Percentiles rank a stretch among this genome's conserved stretches.
phyloP scores from a whole-genome alignment of 2,888 invertebrate species.

The Nesidiocoris tenuis region DNA sequence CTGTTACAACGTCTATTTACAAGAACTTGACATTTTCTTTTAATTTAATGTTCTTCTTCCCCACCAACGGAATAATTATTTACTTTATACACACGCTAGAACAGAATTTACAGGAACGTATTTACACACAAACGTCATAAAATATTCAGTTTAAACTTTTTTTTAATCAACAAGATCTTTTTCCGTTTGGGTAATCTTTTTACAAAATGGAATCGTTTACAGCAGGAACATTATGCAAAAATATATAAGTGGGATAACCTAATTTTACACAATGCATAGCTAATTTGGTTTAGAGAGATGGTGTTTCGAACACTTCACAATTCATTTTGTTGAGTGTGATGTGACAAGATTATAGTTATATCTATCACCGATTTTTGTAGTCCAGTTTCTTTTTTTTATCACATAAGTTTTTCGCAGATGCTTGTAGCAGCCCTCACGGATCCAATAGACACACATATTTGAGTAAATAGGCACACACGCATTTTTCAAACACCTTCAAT shows the following conservation, averaged over 20 bases:
- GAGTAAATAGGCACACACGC: constrained; percentile 29
- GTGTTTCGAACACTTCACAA: constrained; percentile 40
- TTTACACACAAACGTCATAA: constrained; percentile 35
- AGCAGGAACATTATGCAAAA: constrained; percentile 42
- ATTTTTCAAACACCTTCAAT: constrained; percentile 25
- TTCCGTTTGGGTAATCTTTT: constrained; percentile 1
- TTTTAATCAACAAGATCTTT: constrained; percentile 22
- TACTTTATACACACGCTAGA: constrained; percentile 30
- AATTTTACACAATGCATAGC: constrained; percentile 41
- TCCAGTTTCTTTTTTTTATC: constrained; percentile 36
- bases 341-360: constrained; percentile 15
- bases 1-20: constrained; percentile 32
- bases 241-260: constrained; percentile 37
- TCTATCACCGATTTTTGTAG: constrained; percentile 23
- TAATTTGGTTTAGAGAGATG: constrained; percentile 19
- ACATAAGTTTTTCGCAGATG: constrained; percentile 13
- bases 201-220: constrained; percentile 13
- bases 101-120: constrained; percentile 41
- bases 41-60: constrained; percentile 32
- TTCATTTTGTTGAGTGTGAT: neutral
- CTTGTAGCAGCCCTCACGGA: constrained; percentile 35
- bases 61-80: constrained; percentile 35
- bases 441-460: constrained; percentile 28
- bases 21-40: constrained; percentile 4
- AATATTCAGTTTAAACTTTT: constrained; percentile 29